These are phyloP conservation scores for Hydrolagus colliei DNA, from an alignment of 2,797 vertebrate genomes.

Conservation along the genomic window DNA sequence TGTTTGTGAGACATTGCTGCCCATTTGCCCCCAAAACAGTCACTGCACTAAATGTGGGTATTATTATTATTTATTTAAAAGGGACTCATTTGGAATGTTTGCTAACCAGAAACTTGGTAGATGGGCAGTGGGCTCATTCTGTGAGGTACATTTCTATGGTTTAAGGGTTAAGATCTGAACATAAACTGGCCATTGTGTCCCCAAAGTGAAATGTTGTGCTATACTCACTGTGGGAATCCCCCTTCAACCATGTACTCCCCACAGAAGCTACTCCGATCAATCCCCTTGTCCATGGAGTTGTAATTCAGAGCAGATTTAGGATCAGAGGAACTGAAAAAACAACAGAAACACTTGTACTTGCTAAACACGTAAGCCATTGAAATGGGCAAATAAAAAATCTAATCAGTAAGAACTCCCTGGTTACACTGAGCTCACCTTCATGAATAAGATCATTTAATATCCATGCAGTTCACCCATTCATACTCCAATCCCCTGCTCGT, in stretches of 20 bases:
- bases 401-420: no score
- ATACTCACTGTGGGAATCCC: slow-evolving; percentile 54
- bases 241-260: slow-evolving; percentile 43
- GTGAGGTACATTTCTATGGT: neutral
- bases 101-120: no score
- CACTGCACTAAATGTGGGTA: neutral
- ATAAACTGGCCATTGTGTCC: no score
- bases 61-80: neutral
- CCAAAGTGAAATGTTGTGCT: no score
- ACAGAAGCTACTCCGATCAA: slow-evolving; percentile 54
- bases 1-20: neutral
- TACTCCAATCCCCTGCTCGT: no score
- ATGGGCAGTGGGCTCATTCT: no score
- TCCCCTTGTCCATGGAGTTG: slow-evolving; percentile 49
- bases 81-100: no score
- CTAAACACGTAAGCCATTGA: no score
- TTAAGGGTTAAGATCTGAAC: neutral
- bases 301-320: slow-evolving; percentile 51
- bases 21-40: neutral
- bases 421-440: no score
- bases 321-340: slow-evolving; percentile 45
- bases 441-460: no score
- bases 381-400: no score
- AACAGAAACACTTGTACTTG: neutral
- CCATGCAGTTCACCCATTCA: no score